A percentile compares a stretch with the other conserved stretches of the same genome.
These are phyloP conservation scores for Archocentrus centrarchus DNA, from an alignment of 2,113 vertebrate genomes.

Conservation along the genomic window DNA sequence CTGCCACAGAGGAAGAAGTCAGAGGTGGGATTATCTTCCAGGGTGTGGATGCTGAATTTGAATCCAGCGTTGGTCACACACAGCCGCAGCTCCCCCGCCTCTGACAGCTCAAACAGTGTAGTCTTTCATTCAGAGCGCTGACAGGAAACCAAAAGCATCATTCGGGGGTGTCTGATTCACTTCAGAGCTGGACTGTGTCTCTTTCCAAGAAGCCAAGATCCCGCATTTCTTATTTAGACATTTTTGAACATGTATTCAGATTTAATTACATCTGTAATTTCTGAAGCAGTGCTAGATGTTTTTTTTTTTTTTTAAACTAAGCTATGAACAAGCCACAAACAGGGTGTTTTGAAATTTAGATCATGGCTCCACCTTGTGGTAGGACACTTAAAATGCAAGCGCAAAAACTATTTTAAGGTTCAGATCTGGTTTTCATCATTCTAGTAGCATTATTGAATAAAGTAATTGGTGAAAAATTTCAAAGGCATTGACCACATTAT, in stretches of 20 bases:
- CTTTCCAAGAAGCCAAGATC: background rate
- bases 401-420: background rate
- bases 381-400: background rate
- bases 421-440: background rate
- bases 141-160: constrained; percentile 72
- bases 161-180: constrained; percentile 61
- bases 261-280: constrained; percentile 3
- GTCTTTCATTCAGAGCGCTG: constrained; percentile 74
- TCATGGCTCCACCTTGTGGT: constrained; percentile 70
- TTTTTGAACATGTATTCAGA: background rate
- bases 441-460: background rate
- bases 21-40: constrained; percentile 55
- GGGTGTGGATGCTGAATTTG: constrained; percentile 57
- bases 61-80: constrained; percentile 49
- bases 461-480: background rate
- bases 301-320: background rate
- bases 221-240: rapidly evolving
- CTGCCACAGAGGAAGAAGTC: constrained; percentile 43
- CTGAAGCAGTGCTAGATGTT: background rate
- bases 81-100: constrained; percentile 36
- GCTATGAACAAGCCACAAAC: background rate
- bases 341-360: background rate
- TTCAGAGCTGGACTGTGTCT: constrained; percentile 32
- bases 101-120: constrained; percentile 70
- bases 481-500: background rate